phyloP scores from a whole-genome alignment of 1,140 invertebrate species.

The Drosophila rufa region DNA sequence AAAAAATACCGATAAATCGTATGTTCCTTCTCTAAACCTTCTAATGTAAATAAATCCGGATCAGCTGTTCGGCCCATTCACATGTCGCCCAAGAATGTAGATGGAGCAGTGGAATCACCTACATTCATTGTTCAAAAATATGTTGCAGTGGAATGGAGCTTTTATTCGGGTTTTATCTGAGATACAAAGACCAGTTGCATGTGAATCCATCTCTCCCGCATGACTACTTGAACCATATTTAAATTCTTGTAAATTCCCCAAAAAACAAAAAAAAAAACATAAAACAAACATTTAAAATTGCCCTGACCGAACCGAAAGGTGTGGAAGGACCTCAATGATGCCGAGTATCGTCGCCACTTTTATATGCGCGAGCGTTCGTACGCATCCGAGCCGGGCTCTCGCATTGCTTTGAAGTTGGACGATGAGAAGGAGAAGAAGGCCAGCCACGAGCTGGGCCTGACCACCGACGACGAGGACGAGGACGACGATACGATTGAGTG shows the following conservation, averaged over 20 bases:
- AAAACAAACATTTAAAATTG: conserved; percentile 20
- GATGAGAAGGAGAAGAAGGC: conserved; percentile 60
- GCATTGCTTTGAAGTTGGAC: conserved; percentile 70
- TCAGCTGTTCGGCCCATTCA: too few species aligned
- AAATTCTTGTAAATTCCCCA: conserved; percentile 68
- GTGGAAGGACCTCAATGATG: conserved; percentile 82
- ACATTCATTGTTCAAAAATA: too few species aligned
- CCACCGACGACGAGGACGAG: conserved; percentile 44
- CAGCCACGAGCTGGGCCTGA: conserved; percentile 18
- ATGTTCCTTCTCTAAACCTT: too few species aligned
- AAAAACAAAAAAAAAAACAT: conserved; percentile 14
- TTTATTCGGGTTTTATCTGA: background rate
- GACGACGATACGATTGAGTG: conserved; percentile 76
- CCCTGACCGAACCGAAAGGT: conserved; percentile 64
- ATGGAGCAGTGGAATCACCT: too few species aligned
- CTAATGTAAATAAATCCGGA: too few species aligned
- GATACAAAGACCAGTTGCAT: conserved; percentile 3
- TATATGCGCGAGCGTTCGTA: conserved; percentile 83
- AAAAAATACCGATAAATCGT: too few species aligned
- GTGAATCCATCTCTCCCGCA: conserved; percentile 11
- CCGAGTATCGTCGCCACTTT: conserved; percentile 80
- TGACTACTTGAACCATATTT: conserved; percentile 30
- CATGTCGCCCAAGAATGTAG: too few species aligned
- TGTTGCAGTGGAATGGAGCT: too few species aligned
- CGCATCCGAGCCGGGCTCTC: conserved; percentile 81